Evolutionary conservation across 2,797 vertebrate species (phyloP), one percentile per base, ranked within the genome.

Genomic region (Hemibagrus guttatus): DNA sequence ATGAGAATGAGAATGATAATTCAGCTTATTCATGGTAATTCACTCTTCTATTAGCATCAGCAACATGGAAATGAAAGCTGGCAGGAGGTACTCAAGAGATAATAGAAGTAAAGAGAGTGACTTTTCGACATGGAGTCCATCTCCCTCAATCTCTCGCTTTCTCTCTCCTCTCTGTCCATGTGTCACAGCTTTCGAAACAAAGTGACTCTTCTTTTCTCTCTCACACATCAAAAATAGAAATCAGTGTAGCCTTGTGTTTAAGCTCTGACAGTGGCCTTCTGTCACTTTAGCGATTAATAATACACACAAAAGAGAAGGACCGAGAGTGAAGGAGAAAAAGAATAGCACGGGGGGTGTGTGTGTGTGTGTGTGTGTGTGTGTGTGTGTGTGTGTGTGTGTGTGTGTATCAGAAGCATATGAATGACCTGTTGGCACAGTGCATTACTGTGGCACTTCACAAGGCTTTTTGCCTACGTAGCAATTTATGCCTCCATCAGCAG

Each of bases 281-380:
- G 94, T 95, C 95, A 94, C 94, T 95, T 93, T 93, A 91, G 85
- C 79, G 91, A 95, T 95, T 90, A 96, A 96, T 96, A 96, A 96
- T 96, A 95, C 92, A 95, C 86, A 90, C 86, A 84, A 79, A 90
- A 84, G 88, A 85, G 87, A 87, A 72, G 76, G 88, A 61, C 83
- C 8, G 80, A 87, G 85, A 83, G 74, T 64, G 84, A 88, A 28
- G 78, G 91, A 92, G 91, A 91, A 90, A 90, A 74, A 92, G 88
- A 89, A 72, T 59, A 81, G 84, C 63, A n/a, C 61, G 86, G 76
- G 54, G 74, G 28, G 74, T 76, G 26, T 76, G 52, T 56, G 11
- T 52, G 74, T 13, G 71, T 86, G 76, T 87, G 89, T 8, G 61
- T 8, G 11, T 64, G 26, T 31, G 74, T 75, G 74, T 23, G 54